A percentile compares a stretch with the other conserved stretches of the same genome.
Conservation (phyloP, 2,797 vertebrate species). For the Danio tinwini region DNA sequence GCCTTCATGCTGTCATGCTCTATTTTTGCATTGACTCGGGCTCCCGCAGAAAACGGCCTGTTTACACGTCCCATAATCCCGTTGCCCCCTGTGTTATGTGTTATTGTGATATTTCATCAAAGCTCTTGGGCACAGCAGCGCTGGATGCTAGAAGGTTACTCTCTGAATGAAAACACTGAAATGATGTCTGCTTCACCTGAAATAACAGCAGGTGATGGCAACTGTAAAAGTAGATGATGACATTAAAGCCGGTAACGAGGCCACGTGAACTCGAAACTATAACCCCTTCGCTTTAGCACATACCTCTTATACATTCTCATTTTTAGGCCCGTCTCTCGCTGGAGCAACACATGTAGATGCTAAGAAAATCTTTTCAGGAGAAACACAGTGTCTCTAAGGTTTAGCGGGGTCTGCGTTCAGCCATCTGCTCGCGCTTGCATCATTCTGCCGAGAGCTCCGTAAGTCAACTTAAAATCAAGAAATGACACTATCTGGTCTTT, state of each 20-base stretch:
- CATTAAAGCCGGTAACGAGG: slow-evolving; percentile 45
- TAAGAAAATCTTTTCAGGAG: background rate
- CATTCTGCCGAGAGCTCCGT: background rate
- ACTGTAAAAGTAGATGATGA: slow-evolving; percentile 42
- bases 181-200: slow-evolving; percentile 40
- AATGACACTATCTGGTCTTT: slow-evolving; percentile 5
- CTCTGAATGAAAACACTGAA: slow-evolving; percentile 30
- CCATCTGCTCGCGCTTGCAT: slow-evolving; percentile 17
- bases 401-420: background rate
- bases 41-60: slow-evolving; percentile 43
- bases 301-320: slow-evolving; percentile 2
- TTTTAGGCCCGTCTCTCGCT: background rate
- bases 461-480: slow-evolving; percentile 12
- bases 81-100: slow-evolving; percentile 42
- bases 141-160: slow-evolving; percentile 35
- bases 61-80: slow-evolving; percentile 50
- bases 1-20: slow-evolving; percentile 30
- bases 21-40: slow-evolving; percentile 45
- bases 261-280: background rate
- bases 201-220: slow-evolving; percentile 27
- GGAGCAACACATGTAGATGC: background rate
- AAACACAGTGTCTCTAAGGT: background rate
- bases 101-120: slow-evolving; percentile 50
- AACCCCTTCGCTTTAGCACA: slow-evolving; percentile 6
- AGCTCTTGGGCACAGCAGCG: slow-evolving; percentile 24